A percentile compares a stretch with the other conserved stretches of the same genome.
Evolutionary conservation across 2,113 vertebrate species (phyloP).

Genomic region (Rhadina sibilatrix): DNA sequence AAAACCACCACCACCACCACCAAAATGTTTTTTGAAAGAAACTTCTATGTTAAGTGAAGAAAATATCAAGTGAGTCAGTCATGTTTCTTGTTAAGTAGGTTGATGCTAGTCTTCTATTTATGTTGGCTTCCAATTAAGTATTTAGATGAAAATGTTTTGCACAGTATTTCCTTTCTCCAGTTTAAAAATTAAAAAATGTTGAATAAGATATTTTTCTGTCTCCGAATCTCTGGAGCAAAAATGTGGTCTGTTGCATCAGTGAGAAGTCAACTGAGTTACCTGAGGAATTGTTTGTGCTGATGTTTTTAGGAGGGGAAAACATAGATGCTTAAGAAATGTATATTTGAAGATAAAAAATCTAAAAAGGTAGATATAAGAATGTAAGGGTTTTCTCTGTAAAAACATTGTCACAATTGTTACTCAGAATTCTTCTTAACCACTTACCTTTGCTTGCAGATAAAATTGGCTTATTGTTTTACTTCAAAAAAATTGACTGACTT

Average conservation of each 20-base stretch:
- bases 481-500: background rate
- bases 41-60: background rate
- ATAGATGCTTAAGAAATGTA: background rate
- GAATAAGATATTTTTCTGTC: conserved; percentile 38
- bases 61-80: background rate
- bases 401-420: background rate
- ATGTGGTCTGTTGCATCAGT: background rate
- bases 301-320: background rate
- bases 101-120: conserved; percentile 10
- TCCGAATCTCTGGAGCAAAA: conserved; percentile 7
- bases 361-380: background rate
- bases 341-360: background rate
- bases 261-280: conserved; percentile 7
- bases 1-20: background rate
- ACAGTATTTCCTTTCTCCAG: conserved; percentile 16
- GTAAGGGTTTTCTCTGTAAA: background rate
- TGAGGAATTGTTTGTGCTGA: background rate
- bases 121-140: conserved; percentile 43
- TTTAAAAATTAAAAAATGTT: conserved; percentile 50
- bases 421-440: background rate
- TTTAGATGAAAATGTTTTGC: conserved; percentile 51
- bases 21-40: background rate
- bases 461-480: background rate
- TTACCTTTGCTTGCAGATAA: background rate
- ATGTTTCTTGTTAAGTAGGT: background rate